phyloP scores from a whole-genome alignment of 92 coral and sea anemone species.

The Palythoa heliodiscus region DNA sequence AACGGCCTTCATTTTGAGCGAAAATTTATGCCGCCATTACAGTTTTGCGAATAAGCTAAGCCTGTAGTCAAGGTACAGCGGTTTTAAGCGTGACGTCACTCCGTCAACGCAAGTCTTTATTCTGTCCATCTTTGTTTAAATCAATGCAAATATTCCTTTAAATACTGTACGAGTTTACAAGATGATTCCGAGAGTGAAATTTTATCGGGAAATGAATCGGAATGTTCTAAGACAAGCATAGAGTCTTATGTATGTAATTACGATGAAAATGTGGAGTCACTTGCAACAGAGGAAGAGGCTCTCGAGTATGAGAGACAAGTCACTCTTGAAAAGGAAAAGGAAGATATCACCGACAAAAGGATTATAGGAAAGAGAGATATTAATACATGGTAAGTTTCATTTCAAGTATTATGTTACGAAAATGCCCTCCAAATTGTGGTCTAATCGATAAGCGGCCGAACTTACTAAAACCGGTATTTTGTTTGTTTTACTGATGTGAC shows the following conservation, averaged over 20 bases:
- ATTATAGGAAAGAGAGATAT: constrained; percentile 6
- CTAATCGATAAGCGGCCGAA: too few relatives aligned
- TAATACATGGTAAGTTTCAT: not conserved
- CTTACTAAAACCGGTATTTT: too few relatives aligned
- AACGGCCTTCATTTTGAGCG: not conserved
- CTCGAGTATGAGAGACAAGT: constrained; percentile 1
- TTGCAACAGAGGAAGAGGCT: constrained; percentile 26
- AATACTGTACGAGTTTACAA: not conserved
- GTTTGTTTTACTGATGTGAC: too few relatives aligned
- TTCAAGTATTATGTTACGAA: not conserved
- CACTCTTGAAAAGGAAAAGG: constrained; percentile 7
- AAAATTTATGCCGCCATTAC: constrained; percentile 7
- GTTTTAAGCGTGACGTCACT: not conserved
- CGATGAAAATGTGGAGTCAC: constrained; percentile 19
- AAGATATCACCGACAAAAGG: not conserved
- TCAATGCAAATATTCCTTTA: not conserved
- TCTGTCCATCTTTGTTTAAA: not conserved
- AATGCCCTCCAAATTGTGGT: too few relatives aligned
- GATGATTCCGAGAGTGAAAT: too few relatives aligned
- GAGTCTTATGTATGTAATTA: not conserved
- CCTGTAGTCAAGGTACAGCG: not conserved
- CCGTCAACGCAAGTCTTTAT: not conserved
- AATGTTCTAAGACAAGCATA: not conserved
- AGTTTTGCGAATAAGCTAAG: constrained; percentile 6
- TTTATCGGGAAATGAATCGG: not conserved